Base-by-base conservation (phyloP, 2,113 vertebrate genomes). In the Grus americana region DNA sequence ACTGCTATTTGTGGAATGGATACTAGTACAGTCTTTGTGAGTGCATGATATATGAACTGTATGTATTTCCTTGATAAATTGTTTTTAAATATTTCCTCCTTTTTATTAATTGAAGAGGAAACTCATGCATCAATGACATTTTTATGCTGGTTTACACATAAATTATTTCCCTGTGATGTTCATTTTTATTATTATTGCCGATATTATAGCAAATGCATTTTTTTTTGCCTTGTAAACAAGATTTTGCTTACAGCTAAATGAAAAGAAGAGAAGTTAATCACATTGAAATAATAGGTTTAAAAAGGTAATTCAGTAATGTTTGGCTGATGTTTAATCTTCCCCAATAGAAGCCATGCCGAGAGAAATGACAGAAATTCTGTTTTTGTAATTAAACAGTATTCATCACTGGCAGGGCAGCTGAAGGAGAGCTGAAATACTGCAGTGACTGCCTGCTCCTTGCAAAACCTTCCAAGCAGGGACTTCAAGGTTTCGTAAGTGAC, bases 71-170 rank as follows among this genome's bases (percentile, higher is more conserved):
- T 98, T 99, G 98, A 99, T 99, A 98, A 99, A 99, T 99, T 99
- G 98, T 99, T 99, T 99, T 99, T 98, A 98, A 98, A 99, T 99
- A 99, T 99, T 99, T 99, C 99, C 99, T 99, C 98, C 98, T 98
- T 98, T 99, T 99, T 99, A 99, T 99, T 99, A 99, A 99, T 98
- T 98, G 98, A 98, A 99, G 98, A 99, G 99, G 98, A 99, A 98
- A 98, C 98, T 98, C 99, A 99, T 99, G 99, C 97, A 99, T 99
- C 99, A 99, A 98, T 99, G 99, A 98, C 99, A 99, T 98, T 98
- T 98, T 98, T 97, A 95, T 97, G 98, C 98, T 97, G 98, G 98
- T 98, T 98, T 98, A 98, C 98, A 99, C 99, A 99, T 99, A 99
- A 99, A 99, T 99, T 99, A 99, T 99, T 98, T 98, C 98, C 97